A percentile compares a stretch with the other conserved stretches of the same genome.
Conservation (phyloP, 2,797 vertebrate species). For the Amniataba percoides region DNA sequence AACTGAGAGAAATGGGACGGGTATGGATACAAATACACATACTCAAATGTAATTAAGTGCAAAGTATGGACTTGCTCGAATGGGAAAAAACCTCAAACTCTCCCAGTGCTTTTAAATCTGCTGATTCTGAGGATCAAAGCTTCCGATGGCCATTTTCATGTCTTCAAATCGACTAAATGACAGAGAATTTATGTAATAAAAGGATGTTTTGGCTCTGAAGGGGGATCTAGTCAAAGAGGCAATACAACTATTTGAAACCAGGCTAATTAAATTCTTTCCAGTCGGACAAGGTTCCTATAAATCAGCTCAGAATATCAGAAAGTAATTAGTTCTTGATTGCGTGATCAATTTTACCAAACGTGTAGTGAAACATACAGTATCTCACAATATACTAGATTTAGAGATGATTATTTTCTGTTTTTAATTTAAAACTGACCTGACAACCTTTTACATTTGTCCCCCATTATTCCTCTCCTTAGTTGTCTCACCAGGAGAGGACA, state of each 20-base stretch:
- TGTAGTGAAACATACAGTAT: not conserved
- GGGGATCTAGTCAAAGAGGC: not conserved
- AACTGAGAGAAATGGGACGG: constrained; percentile 98
- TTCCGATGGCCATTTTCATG: not conserved
- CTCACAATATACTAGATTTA: not conserved
- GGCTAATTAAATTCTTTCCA: constrained; percentile 14
- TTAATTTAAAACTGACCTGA: not conserved
- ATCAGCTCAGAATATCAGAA: not conserved
- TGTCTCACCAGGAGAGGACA: not conserved
- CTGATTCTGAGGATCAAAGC: not conserved
- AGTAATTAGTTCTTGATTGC: not conserved
- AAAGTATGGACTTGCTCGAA: not conserved
- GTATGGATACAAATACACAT: constrained; percentile 80
- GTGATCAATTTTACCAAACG: not conserved
- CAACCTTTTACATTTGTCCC: not conserved
- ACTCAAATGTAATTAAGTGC: constrained; percentile 13
- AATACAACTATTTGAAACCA: constrained; percentile 5
- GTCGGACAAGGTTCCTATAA: not conserved
- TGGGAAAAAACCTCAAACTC: constrained; percentile 1
- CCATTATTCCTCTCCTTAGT: not conserved
- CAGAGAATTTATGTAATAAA: not conserved
- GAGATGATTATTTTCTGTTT: not conserved
- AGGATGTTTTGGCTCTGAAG: not conserved
- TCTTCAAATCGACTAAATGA: not conserved
- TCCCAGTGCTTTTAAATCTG: not conserved